Evolutionary conservation across 2,888 invertebrate species (phyloP).

Genomic region (Pteria penguin): DNA sequence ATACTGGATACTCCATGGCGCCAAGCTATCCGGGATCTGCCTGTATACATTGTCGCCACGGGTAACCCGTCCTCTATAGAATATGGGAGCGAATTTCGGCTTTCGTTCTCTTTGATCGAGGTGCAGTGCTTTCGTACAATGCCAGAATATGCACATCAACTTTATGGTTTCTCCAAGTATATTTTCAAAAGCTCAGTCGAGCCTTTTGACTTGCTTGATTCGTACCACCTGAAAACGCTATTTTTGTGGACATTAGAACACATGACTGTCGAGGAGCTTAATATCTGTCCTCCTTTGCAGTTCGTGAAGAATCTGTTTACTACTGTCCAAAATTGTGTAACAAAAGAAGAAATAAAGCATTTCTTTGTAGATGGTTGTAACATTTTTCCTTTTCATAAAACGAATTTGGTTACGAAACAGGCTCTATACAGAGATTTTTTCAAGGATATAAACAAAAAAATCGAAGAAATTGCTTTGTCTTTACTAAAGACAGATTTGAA

Average conservation of each 20-base stretch:
- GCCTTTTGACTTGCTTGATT: constrained; percentile 25
- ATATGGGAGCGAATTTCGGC: constrained; percentile 21
- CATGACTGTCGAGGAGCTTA: constrained; percentile 1
- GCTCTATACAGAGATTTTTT: not conserved
- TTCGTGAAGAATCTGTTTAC: constrained; percentile 14
- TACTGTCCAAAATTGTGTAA: not conserved
- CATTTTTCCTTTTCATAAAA: constrained; percentile 35
- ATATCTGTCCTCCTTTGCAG: not conserved
- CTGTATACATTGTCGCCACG: constrained; percentile 41
- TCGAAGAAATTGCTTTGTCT: not conserved
- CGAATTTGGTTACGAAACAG: not conserved
- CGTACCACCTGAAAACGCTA: constrained; percentile 44
- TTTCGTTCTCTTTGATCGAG: constrained; percentile 43
- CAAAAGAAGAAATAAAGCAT: constrained; percentile 13
- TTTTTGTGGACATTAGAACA: constrained; percentile 34
- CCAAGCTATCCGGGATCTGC: not conserved
- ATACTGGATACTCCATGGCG: constrained; percentile 19
- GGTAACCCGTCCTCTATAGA: constrained; percentile 32
- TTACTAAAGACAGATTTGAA: constrained; percentile 10
- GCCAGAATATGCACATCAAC: constrained; percentile 11
- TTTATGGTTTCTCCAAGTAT: constrained; percentile 42
- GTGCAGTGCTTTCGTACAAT: constrained; percentile 36
- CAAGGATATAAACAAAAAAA: not conserved
- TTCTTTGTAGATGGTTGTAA: constrained; percentile 29
- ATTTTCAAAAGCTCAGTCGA: constrained; percentile 31